Percentiles rank a stretch among this genome's conserved stretches.
Evolutionary conservation across 37 sponge, comb jelly and placozoan genomes (phyloP).

Genomic region (Tethya wilhelma): DNA sequence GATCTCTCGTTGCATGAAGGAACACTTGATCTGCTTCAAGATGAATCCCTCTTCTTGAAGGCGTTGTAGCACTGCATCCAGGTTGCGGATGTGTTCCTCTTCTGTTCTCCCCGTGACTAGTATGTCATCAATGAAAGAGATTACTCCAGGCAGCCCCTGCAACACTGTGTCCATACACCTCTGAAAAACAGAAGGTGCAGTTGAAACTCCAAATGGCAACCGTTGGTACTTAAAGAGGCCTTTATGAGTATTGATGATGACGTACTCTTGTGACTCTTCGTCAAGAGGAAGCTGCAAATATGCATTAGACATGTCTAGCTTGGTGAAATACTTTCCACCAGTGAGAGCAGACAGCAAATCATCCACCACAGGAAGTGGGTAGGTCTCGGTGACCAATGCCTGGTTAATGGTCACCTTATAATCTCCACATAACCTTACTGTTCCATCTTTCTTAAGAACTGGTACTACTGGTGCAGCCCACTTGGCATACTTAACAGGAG

Average conservation of each 20-base stretch:
- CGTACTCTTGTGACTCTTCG: conserved; percentile 18
- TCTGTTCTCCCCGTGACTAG: conserved; percentile 22
- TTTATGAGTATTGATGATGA: conserved; percentile 50
- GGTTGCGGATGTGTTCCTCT: conserved; percentile 28
- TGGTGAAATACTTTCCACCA: conserved; percentile 52
- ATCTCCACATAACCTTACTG: conserved; percentile 56
- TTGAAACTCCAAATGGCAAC: conserved; percentile 50
- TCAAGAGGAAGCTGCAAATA: conserved; percentile 30
- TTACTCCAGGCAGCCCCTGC: conserved; percentile 30
- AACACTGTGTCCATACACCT: conserved; percentile 36
- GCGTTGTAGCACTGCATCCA: conserved; percentile 15
- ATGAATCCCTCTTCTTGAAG: conserved; percentile 11
- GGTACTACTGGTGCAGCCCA: conserved; percentile 71
- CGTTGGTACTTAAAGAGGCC: conserved; percentile 53
- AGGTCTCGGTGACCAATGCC: conserved; percentile 10
- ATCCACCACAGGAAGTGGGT: conserved; percentile 56
- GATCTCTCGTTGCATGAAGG: too few species aligned
- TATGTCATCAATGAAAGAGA: conserved; percentile 54
- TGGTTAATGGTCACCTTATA: conserved; percentile 60
- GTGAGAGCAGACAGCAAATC: conserved; percentile 28
- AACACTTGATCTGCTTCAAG: too few species aligned
- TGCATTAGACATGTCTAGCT: conserved; percentile 49
- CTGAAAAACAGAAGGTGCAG: conserved; percentile 53
- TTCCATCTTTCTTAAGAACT: conserved; percentile 44
- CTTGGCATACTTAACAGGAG: conserved; percentile 19